phyloP scores from a whole-genome alignment of 2,888 invertebrate genomes.

The Aricia artaxerxes region DNA sequence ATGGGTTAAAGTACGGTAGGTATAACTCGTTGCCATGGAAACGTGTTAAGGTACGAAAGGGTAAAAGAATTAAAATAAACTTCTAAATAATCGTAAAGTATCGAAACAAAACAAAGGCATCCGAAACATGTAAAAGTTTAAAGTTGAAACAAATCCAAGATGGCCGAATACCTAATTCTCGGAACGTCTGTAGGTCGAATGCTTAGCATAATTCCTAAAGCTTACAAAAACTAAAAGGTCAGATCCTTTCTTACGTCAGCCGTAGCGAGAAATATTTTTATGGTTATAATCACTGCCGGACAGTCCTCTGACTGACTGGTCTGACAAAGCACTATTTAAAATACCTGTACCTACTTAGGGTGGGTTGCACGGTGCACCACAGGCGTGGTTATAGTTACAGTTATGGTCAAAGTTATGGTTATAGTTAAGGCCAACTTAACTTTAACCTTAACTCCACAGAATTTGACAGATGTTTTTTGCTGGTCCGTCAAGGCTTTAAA shows the following conservation, averaged over 20 bases:
- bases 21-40: neutral
- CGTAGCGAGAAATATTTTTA: slow-evolving; percentile 5
- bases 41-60: neutral
- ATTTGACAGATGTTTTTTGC: too few species aligned
- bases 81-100: neutral
- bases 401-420: too few species aligned
- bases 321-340: neutral
- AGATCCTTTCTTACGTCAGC: slow-evolving; percentile 45
- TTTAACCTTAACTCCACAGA: too few species aligned
- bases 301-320: neutral
- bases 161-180: slow-evolving; percentile 45
- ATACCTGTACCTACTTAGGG: too few species aligned
- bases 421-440: too few species aligned
- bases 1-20: neutral
- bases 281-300: neutral
- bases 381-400: too few species aligned
- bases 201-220: slow-evolving; percentile 47
- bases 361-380: too few species aligned
- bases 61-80: neutral
- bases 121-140: slow-evolving; percentile 30
- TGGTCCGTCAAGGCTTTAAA: too few species aligned
- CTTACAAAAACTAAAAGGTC: slow-evolving; percentile 49
- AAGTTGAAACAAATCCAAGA: slow-evolving; percentile 37
- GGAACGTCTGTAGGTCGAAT: slow-evolving; percentile 55
- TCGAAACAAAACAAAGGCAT: slow-evolving; percentile 24